Conservation (phyloP, 2,888 invertebrate species). For the Anoplius nigerrimus region DNA sequence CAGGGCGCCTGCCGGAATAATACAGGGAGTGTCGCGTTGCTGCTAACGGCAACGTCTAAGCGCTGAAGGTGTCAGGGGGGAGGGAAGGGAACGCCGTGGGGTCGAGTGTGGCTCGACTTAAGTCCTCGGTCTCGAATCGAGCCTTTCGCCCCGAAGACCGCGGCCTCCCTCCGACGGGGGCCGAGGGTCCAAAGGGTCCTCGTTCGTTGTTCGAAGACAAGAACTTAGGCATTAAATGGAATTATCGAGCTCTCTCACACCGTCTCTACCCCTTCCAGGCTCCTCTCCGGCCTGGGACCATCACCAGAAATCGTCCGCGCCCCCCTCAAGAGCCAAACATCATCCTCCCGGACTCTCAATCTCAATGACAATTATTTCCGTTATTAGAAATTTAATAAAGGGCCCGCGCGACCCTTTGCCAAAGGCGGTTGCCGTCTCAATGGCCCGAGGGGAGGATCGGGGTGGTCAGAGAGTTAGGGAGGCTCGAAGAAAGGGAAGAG, state of each 20-base stretch:
- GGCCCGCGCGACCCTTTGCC: slow-evolving; percentile 47
- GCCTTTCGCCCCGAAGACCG: slow-evolving; percentile 22
- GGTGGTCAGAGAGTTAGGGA: slow-evolving; percentile 10
- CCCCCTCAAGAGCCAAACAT: slow-evolving; percentile 40
- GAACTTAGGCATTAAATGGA: slow-evolving; percentile 51
- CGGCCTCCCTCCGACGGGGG: slow-evolving; percentile 5
- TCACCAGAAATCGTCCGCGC: slow-evolving; percentile 24
- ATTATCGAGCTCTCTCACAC: slow-evolving; percentile 48
- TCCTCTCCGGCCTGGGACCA: neutral
- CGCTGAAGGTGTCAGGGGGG: too few relatives aligned
- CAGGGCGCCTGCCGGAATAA: neutral
- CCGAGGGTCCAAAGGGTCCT: slow-evolving; percentile 34
- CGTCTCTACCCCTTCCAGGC: slow-evolving; percentile 30
- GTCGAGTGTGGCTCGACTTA: slow-evolving; percentile 18
- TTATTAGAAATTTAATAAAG: slow-evolving; percentile 73
- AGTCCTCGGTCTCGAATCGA: slow-evolving; percentile 23
- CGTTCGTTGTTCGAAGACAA: slow-evolving; percentile 38
- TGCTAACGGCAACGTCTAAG: slow-evolving; percentile 11
- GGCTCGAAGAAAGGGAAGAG: slow-evolving; percentile 15
- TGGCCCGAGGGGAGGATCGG: slow-evolving; percentile 23
- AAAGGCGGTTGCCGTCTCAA: slow-evolving; percentile 32
- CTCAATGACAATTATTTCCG: slow-evolving; percentile 68
- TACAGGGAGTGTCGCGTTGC: slow-evolving; percentile 10
- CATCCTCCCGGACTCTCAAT: slow-evolving; percentile 31
- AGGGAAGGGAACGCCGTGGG: too few relatives aligned